A percentile compares a stretch with the other conserved stretches of the same genome.
These are phyloP conservation scores for Laspeyria flexula DNA, from an alignment of 2,888 invertebrate genomes.

Conservation along the genomic window DNA sequence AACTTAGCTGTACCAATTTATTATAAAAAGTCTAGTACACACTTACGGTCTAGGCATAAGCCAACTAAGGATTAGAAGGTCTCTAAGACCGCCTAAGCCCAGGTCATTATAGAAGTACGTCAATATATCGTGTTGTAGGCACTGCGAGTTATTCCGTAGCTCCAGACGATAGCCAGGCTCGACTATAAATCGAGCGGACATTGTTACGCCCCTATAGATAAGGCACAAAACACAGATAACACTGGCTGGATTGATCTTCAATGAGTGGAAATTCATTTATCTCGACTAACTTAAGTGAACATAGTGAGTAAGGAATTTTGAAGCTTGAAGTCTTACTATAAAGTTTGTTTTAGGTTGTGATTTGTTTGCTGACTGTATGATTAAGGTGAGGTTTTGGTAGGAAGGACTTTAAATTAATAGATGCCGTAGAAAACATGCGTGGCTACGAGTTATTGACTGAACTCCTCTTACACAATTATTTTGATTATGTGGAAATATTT, in stretches of 20 bases:
- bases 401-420: too few relatives aligned
- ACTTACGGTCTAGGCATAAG: background rate
- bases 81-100: background rate
- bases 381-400: slow-evolving; percentile 57
- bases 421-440: too few relatives aligned
- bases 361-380: slow-evolving; percentile 25
- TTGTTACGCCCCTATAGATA: slow-evolving; percentile 68
- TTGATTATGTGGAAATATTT: too few relatives aligned
- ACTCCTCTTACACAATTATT: too few relatives aligned
- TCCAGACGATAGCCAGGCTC: slow-evolving; percentile 24
- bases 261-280: slow-evolving; percentile 84
- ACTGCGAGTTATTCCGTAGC: slow-evolving; percentile 6
- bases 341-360: slow-evolving; percentile 31
- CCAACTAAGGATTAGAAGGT: background rate
- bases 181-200: slow-evolving; percentile 66
- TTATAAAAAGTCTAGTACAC: too few relatives aligned
- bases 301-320: slow-evolving; percentile 23
- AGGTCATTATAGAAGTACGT: slow-evolving; percentile 6
- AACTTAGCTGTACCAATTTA: too few relatives aligned
- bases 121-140: slow-evolving; percentile 6
- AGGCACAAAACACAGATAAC: slow-evolving; percentile 80
- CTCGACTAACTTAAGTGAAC: slow-evolving; percentile 59
- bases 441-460: too few relatives aligned
- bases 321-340: slow-evolving; percentile 31
- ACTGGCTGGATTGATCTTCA: slow-evolving; percentile 79